These are phyloP conservation scores for Hypercompe scribonia DNA, from an alignment of 2,888 invertebrate genomes.

Conservation along the genomic window DNA sequence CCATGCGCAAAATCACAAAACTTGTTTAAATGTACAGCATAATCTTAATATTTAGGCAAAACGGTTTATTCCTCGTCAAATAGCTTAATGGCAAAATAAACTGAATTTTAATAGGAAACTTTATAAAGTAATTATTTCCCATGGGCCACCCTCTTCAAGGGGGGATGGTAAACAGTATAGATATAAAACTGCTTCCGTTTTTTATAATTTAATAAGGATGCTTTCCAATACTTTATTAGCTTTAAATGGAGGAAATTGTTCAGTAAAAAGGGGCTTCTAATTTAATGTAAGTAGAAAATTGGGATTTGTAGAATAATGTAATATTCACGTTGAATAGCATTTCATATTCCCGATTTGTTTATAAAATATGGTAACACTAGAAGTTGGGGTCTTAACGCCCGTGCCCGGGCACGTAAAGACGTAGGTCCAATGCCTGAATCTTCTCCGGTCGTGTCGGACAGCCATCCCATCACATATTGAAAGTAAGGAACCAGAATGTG, in stretches of 20 bases:
- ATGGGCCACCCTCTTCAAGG: conserved; percentile 62
- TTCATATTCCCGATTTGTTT: neutral
- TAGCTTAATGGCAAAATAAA: conserved; percentile 78
- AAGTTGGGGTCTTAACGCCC: too few species aligned
- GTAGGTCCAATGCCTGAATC: too few species aligned
- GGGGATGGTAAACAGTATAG: conserved; percentile 60
- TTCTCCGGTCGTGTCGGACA: too few species aligned
- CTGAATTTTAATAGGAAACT: conserved; percentile 73
- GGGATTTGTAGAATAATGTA: conserved; percentile 9
- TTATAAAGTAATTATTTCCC: conserved; percentile 71
- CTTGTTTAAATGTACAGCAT: conserved; percentile 59
- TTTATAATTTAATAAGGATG: conserved; percentile 79
- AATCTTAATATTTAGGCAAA: conserved; percentile 63
- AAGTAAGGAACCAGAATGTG: too few species aligned
- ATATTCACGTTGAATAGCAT: neutral
- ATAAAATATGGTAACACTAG: too few species aligned
- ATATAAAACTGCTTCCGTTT: conserved; percentile 46
- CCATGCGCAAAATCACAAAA: conserved; percentile 56
- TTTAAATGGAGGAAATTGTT: conserved; percentile 79
- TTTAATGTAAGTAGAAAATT: conserved; percentile 39
- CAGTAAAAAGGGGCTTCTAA: conserved; percentile 65
- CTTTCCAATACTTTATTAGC: conserved; percentile 81
- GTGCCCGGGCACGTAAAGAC: too few species aligned
- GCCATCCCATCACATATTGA: too few species aligned
- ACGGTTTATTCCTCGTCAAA: conserved; percentile 71